These are phyloP conservation scores for Drosophila nigricruria DNA, from an alignment of 2,888 invertebrate genomes.

Conservation along the genomic window DNA sequence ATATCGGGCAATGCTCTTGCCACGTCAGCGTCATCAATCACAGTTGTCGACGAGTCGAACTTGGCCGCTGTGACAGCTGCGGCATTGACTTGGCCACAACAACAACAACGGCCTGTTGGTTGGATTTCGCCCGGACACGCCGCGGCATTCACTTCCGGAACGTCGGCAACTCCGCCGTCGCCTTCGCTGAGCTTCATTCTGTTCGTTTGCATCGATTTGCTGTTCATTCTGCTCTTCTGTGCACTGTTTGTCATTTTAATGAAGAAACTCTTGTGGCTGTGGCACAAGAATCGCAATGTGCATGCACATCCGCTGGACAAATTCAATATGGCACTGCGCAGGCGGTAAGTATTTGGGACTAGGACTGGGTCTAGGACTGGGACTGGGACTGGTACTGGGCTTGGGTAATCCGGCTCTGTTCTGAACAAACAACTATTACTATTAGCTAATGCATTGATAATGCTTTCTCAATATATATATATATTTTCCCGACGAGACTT, in stretches of 20 bases:
- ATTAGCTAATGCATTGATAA: constrained; percentile 20
- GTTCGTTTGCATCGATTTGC: constrained; percentile 87
- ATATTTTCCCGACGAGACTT: background rate
- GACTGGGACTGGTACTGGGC: too few species aligned
- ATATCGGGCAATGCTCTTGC: constrained; percentile 40
- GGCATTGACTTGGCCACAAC: constrained; percentile 63
- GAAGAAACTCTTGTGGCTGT: constrained; percentile 87
- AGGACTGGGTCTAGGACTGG: too few species aligned
- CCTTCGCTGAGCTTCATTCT: constrained; percentile 82
- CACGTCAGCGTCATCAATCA: constrained; percentile 66
- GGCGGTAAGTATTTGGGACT: constrained; percentile 70
- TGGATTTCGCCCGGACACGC: constrained; percentile 44
- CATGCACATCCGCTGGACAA: constrained; percentile 86
- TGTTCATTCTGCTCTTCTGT: constrained; percentile 89
- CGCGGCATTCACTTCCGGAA: constrained; percentile 66
- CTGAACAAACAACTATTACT: background rate
- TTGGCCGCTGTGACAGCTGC: constrained; percentile 55
- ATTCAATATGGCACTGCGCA: constrained; percentile 87
- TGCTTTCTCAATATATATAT: constrained; percentile 4
- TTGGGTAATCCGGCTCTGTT: constrained; percentile 13
- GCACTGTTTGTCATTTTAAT: constrained; percentile 89
- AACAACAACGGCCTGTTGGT: constrained; percentile 18
- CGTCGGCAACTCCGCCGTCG: constrained; percentile 27
- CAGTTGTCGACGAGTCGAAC: constrained; percentile 36
- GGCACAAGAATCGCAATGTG: constrained; percentile 85